Conservation (phyloP, 1,140 invertebrate genomes). For the Babylonia areolata region DNA sequence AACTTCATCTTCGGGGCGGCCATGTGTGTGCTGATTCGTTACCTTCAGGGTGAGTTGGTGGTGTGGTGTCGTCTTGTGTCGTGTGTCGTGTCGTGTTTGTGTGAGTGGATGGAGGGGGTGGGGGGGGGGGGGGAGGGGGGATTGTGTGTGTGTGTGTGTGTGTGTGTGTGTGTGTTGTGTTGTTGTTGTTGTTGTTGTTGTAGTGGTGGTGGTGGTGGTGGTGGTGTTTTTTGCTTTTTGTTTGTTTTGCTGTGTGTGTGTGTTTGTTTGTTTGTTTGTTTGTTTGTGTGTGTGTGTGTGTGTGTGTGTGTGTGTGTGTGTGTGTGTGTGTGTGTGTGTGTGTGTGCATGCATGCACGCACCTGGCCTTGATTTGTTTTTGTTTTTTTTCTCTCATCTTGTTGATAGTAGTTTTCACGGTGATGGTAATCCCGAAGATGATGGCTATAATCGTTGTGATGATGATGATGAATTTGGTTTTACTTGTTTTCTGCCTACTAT, state of each 20-base stretch:
- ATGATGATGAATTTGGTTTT: too few species aligned
- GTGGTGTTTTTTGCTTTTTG: neutral
- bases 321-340: neutral
- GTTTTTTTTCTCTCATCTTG: too few species aligned
- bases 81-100: neutral
- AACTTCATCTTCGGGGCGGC: slow-evolving; percentile 89
- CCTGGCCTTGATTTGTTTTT: too few species aligned
- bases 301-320: neutral
- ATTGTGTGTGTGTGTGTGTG: neutral
- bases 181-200: neutral
- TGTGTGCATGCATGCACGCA: neutral
- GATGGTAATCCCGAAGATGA: too few species aligned
- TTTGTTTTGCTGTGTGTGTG: neutral
- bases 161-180: neutral
- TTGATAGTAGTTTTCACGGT: too few species aligned
- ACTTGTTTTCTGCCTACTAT: too few species aligned
- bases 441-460: too few species aligned
- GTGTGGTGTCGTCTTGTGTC: neutral
- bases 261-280: too few species aligned
- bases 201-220: neutral
- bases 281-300: neutral
- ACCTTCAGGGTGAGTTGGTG: slow-evolving; percentile 79
- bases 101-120: neutral
- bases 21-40: slow-evolving; percentile 90
- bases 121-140: neutral